Evolutionary conservation across 2,113 vertebrate species (phyloP).

Genomic region (Oreochromis spilurus): DNA sequence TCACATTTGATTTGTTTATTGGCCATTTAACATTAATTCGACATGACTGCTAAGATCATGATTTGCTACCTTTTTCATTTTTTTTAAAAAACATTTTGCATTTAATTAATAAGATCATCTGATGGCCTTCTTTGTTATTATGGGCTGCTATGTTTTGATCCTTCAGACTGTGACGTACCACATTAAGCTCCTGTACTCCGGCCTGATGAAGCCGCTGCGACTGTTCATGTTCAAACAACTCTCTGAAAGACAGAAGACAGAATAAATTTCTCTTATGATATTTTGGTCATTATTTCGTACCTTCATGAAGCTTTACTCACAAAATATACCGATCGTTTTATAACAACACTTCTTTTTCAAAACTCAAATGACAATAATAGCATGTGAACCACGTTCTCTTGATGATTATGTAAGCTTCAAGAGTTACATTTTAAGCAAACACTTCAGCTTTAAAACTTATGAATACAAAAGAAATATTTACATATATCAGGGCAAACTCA

Average conservation of each 20-base stretch:
- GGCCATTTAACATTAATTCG: neutral
- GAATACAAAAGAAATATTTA: slow-evolving; percentile 6
- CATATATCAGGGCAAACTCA: neutral
- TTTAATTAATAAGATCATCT: neutral
- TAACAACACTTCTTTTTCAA: neutral
- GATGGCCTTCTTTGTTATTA: neutral
- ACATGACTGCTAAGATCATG: neutral
- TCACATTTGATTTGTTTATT: neutral
- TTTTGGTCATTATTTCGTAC: neutral
- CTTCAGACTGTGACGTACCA: slow-evolving; percentile 24
- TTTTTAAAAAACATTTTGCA: neutral
- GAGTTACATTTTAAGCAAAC: neutral
- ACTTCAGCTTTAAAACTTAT: neutral
- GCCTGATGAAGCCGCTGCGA: slow-evolving; percentile 7
- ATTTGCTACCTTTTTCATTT: neutral
- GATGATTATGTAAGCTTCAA: slow-evolving; percentile 1
- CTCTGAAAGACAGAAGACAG: slow-evolving; percentile 45
- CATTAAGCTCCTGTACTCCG: slow-evolving; percentile 31
- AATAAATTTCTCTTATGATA: neutral
- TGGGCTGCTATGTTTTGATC: slow-evolving; percentile 3
- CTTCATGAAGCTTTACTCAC: neutral
- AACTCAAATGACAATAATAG: neutral
- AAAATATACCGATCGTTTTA: neutral
- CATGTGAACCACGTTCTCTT: neutral
- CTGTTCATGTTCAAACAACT: slow-evolving; percentile 21